Percentiles rank a stretch among this genome's conserved stretches.
Conservation (phyloP, 2,113 vertebrate species). For the Crotalus viridis region DNA sequence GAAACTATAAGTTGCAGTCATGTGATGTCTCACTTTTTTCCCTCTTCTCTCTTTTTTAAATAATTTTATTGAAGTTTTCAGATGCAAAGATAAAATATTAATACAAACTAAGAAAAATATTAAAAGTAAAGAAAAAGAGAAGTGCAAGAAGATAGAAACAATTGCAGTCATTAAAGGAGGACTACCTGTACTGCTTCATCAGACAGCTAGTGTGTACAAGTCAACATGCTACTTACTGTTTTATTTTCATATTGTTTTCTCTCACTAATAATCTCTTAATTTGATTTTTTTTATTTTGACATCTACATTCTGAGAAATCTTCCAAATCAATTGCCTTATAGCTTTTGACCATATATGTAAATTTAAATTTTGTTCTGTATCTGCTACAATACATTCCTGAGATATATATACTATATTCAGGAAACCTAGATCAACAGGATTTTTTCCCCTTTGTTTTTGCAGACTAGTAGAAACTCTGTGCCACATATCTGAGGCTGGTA, state of each 20-base stretch:
- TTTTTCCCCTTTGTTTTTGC: background rate
- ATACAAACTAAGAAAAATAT: background rate
- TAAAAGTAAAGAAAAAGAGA: background rate
- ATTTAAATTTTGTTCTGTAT: background rate
- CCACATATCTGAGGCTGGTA: background rate
- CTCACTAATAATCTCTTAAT: background rate
- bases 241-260: background rate
- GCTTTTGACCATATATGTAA: background rate
- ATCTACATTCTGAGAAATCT: background rate
- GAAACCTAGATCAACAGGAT: background rate
- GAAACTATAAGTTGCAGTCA: background rate
- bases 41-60: background rate
- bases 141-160: background rate
- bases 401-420: background rate
- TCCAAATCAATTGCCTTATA: background rate
- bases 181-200: background rate
- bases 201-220: background rate
- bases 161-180: background rate
- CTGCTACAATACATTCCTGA: background rate
- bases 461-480: background rate
- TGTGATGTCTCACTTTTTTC: background rate
- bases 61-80: background rate
- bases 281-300: background rate
- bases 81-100: background rate
- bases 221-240: background rate